Base-by-base conservation (phyloP, 1,140 invertebrate species). In the Drosophila paulistorum region DNA sequence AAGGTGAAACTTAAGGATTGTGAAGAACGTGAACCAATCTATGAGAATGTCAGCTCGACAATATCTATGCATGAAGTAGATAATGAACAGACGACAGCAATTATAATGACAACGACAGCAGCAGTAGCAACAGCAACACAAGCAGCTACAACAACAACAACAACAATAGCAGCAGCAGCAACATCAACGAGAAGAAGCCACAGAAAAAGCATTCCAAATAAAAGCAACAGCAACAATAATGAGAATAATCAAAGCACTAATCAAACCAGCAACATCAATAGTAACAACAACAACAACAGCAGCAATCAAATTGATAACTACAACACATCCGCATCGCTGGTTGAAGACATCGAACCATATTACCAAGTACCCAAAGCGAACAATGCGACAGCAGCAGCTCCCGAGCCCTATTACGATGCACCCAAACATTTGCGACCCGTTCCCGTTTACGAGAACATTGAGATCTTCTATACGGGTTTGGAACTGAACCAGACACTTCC, bases 361-460 rank as follows among this genome's bases (percentile, higher is more conserved):
- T 92, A 92, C 68, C 90, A 92, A 65, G 87, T 92, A 65, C 91
- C 91, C 13, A 91, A 91, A 61, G 71, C 81, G n/a, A 64, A 55
- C n/a, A 58, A 35, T 35, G 14, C 45, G 45, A 48, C 45, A 48
- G 7, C 45, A 48, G 7, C 45, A 51, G 45, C 45, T 5, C 7
- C 45, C 11, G 91, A 92, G 42, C 91, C 91, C 14, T 92, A 92
- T 41, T 92, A 92, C 69, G 90, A 92, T 69, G 87, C 90, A 14
- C 91, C 91, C 20, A 92, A 92, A 57, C 78, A 90, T 51, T 68
- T 90, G 30, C 75, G 86, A 48, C 91, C 91, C 17, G 89, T 94
- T 57, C 94, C 94, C 5, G 85, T 94, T 20, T 94, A 94, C 83
- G 94, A 94, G 72, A 94, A 94, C 71, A 93, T 94, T 23, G 93